These are phyloP conservation scores for Intellagama lesueurii DNA, from an alignment of 2,797 vertebrate species.

Conservation along the genomic window DNA sequence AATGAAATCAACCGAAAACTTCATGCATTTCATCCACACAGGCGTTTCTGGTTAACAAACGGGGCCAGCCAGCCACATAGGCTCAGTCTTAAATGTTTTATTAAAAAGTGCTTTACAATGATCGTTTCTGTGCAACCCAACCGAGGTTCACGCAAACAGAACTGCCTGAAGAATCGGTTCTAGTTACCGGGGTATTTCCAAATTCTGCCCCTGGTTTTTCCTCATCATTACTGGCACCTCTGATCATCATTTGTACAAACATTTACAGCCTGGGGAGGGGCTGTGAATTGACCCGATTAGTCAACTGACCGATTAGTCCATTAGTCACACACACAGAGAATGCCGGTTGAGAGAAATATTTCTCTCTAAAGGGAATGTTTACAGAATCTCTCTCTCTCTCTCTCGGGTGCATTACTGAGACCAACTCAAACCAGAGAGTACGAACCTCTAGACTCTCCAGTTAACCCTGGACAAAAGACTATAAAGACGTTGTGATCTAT, in stretches of 20 bases:
- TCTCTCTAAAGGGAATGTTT: neutral
- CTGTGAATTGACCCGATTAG: neutral
- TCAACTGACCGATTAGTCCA: neutral
- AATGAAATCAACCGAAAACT: neutral
- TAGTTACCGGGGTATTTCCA: neutral
- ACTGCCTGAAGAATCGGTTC: neutral
- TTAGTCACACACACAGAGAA: neutral
- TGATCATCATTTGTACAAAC: neutral
- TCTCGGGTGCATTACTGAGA: neutral
- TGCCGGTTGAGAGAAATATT: neutral
- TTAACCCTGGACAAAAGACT: neutral
- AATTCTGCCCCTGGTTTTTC: neutral
- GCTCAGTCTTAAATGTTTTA: constrained; percentile 34
- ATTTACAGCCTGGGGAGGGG: neutral
- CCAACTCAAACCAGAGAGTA: neutral
- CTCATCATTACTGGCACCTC: neutral
- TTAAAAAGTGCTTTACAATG: constrained; percentile 43
- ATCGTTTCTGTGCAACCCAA: constrained; percentile 20
- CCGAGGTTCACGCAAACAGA: neutral
- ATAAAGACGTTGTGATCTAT: too few species aligned
- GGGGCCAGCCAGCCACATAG: neutral
- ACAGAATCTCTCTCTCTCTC: neutral
- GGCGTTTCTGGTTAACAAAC: neutral
- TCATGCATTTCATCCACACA: neutral
- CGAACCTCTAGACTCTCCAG: neutral